Conservation (phyloP, 2,888 invertebrate genomes). For the Balanococcus diminutus region DNA sequence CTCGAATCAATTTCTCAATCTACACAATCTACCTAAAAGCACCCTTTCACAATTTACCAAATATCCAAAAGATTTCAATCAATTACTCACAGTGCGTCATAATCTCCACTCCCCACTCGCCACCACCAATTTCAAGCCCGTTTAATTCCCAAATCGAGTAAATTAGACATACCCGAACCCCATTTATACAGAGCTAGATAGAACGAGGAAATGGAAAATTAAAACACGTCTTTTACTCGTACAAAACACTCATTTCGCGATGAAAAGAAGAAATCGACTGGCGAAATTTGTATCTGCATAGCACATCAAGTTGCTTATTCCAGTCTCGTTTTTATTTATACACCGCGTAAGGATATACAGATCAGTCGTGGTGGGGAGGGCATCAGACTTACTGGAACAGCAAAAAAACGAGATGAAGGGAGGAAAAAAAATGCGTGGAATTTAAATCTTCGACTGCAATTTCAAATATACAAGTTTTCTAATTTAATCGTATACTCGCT, state of each 20-base stretch:
- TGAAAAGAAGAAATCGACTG: conserved; percentile 5
- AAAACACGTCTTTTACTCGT: not conserved
- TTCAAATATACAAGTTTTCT: conserved; percentile 23
- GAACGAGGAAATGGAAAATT: not conserved
- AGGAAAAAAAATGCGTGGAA: conserved; percentile 2
- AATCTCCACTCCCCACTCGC: not conserved
- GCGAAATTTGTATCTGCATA: not conserved
- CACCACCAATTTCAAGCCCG: not conserved
- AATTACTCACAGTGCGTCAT: not conserved
- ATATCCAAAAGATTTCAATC: not conserved
- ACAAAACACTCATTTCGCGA: not conserved
- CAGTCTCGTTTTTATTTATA: not conserved
- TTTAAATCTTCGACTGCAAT: conserved; percentile 27
- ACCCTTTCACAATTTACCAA: not conserved
- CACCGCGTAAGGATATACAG: not conserved
- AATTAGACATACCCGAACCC: not conserved
- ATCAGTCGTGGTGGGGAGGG: not conserved
- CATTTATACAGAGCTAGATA: not conserved
- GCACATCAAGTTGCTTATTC: conserved; percentile 6
- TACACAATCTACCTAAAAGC: too few relatives aligned
- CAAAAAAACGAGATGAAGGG: not conserved
- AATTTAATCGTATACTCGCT: conserved; percentile 19
- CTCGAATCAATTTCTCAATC: too few relatives aligned
- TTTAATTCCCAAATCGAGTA: too few relatives aligned
- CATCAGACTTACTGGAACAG: not conserved